Conservation (phyloP, 2,113 vertebrate species). For the Hippoglossus stenolepis region DNA sequence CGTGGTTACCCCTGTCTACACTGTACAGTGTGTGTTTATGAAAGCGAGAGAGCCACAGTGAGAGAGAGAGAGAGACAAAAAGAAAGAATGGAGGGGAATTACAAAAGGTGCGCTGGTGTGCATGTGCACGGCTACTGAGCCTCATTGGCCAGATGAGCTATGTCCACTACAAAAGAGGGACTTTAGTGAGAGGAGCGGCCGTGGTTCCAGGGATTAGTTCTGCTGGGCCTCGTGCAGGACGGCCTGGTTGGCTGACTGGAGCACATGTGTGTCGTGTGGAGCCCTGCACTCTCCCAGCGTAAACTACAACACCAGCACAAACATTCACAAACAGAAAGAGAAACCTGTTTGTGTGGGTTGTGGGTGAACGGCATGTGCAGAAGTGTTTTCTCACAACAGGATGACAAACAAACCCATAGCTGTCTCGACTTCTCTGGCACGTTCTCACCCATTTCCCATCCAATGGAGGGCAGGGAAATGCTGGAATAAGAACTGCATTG, state of each 20-base stretch:
- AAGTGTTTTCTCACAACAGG: neutral
- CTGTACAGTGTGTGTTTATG: conserved; percentile 42
- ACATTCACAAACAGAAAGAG: neutral
- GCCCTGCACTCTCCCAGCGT: neutral
- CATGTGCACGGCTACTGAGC: conserved; percentile 34
- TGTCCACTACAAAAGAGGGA: conserved; percentile 71
- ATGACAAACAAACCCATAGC: neutral
- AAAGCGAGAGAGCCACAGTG: conserved; percentile 40
- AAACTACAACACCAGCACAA: neutral
- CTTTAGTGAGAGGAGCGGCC: conserved; percentile 69
- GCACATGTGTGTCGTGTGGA: conserved; percentile 60
- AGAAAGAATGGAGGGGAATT: conserved; percentile 60
- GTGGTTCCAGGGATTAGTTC: conserved; percentile 76
- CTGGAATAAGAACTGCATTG: neutral
- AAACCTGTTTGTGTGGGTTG: neutral
- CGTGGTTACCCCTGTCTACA: conserved; percentile 36
- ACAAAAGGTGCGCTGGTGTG: conserved; percentile 58
- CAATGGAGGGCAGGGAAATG: neutral
- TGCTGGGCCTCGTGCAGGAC: conserved; percentile 48
- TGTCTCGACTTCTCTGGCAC: neutral
- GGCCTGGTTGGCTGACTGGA: conserved; percentile 55
- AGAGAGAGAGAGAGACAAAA: conserved; percentile 30
- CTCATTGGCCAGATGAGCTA: conserved; percentile 62
- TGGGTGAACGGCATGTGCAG: neutral
- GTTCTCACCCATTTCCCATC: neutral